Evolutionary conservation across 2,888 invertebrate species (phyloP).

Genomic region (Choristoneura rosaceana): DNA sequence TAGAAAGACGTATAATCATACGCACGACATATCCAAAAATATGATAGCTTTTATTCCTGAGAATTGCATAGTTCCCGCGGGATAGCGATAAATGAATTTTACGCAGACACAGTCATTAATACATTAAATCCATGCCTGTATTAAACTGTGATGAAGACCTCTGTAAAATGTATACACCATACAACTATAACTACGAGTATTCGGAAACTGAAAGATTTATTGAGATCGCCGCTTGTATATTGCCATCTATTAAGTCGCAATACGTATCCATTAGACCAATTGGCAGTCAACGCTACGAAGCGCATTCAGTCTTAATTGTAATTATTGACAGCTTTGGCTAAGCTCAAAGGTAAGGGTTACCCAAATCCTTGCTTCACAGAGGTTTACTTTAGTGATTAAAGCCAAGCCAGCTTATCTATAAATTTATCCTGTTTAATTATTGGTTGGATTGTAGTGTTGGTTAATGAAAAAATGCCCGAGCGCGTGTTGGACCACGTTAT

Average conservation of each 20-base stretch:
- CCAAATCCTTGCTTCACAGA: background rate
- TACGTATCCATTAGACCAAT: slow-evolving; percentile 7
- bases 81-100: too few species aligned
- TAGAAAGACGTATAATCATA: too few species aligned
- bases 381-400: background rate
- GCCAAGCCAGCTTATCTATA: background rate
- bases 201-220: background rate
- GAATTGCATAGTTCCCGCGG: too few species aligned
- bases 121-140: too few species aligned
- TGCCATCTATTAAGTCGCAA: background rate
- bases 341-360: background rate
- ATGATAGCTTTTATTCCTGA: too few species aligned
- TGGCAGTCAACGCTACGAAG: background rate
- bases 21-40: too few species aligned
- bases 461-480: too few species aligned
- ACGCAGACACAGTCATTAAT: too few species aligned
- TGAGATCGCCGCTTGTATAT: background rate
- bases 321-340: background rate
- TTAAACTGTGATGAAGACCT: background rate
- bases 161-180: background rate
- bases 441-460: background rate
- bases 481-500: too few species aligned
- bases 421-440: background rate
- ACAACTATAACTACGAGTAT: background rate
- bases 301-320: background rate